Base-by-base conservation (phyloP, 2,797 vertebrate genomes). In the Onychomys torridus region DNA sequence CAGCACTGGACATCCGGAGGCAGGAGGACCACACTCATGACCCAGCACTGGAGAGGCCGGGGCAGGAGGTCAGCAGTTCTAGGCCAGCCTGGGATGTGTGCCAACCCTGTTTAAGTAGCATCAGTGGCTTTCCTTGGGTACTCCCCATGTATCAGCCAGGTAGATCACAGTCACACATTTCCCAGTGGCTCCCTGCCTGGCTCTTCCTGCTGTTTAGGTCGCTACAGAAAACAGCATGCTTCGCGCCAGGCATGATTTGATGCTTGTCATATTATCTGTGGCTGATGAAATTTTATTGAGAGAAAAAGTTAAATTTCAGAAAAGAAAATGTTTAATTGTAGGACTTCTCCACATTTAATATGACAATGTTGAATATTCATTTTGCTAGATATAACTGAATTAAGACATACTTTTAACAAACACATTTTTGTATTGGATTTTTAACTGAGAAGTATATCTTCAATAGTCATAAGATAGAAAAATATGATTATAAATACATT, bases 321-420 rank as follows among this genome's bases (percentile, higher is more conserved):
- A 88, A 59, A 65, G 5, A 65, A 19, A 49, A 63, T 55, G 29
- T 43, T 81, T 25, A 85, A 61, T 63, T 94, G 12, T 0, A 90
- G 29, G 6, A 14, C 34, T 82, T 91, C 37, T 85, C 40, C 61
- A 1, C n/a, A 76, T 96, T 79, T 91, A 89, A 81, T 76, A 78
- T 46, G 21, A 71, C 29, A 57, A 32, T 90, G 12, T 14, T 83
- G 65, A 91, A 49, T 95, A 83, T 76, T 95, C 3, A 79, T 87
- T 96, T 87, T 77, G 14, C n/a, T 23, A 46, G 55, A 78, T 49
- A 43, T 25, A 12, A 2, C 57, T 77, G 52, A 75, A 27, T 67
- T 25, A 86, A 83, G 78, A 73, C 59, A 14, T 78, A 83, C 29
- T 79, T 94, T 73, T 90, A 92, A n/a, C 32, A 92, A 55, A 93